Base-by-base conservation (phyloP, 2,113 vertebrate species). In the Rhombomys opimus region DNA sequence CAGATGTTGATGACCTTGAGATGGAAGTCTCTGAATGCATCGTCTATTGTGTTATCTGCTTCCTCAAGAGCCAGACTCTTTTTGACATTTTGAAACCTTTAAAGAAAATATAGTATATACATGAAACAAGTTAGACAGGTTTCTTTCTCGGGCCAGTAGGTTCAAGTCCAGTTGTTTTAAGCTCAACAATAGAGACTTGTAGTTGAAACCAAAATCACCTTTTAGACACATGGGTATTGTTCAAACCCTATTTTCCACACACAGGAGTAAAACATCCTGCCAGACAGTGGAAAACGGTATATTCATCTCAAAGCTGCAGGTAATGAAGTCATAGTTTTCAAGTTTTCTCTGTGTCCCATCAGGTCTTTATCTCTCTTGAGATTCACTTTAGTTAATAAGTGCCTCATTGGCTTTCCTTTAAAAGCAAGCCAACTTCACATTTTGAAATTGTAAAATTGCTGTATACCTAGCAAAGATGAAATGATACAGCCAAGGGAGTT, bases 81-180 rank as follows among this genome's bases (percentile, higher is more conserved):
- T 46, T 88, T 91, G 92, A 92, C 57, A 10, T 96, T 95, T 92
- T 90, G 88, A 96, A 96, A 86, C 23, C 87, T 85, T 72, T 93
- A 93, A 95, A 84, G 82, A 96, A 96, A 94, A 92, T 59, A 84
- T 38, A 68, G 4, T 89, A 38, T 91, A 54, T 89, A 15, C 84
- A 77, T 61, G 75, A 90, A 97, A 95, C 88, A 0, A 87, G 96
- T 97, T 92, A 89, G 86, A 95, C 95, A 89, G 90, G 96, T 98
- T 97, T 97, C 88, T 90, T 46, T 92, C 88, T 70, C 77, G 30
- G 73, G 27, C 90, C 72, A 22, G 59, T 54, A 94, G 78, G 59
- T 95, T 97, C 54, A 61, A 70, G 54, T 95, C 78, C 30, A 50
- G 54, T 90, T 94, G 76, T 96, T 96, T 92, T 22, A 92, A 93